Evolutionary conservation across 1,140 invertebrate species (phyloP).

Genomic region (Drosophila ambigua): DNA sequence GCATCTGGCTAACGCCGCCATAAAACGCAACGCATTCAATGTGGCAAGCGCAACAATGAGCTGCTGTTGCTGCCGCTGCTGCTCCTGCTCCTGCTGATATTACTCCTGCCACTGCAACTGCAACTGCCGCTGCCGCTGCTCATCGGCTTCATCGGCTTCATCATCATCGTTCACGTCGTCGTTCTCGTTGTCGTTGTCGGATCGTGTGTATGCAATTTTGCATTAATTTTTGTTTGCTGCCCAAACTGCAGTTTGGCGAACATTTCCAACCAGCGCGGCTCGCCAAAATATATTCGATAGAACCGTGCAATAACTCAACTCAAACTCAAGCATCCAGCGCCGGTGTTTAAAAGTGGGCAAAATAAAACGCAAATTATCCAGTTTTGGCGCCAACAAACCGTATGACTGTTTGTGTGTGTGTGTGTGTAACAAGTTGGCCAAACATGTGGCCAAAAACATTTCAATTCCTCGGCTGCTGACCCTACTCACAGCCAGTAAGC

Average conservation of each 20-base stretch:
- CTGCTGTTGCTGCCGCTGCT: constrained; percentile 48
- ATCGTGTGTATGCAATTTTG: constrained; percentile 80
- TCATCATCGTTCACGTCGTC: constrained; percentile 13
- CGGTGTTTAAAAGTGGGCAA: constrained; percentile 18
- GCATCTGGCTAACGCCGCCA: constrained; percentile 79
- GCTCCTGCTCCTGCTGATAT: constrained; percentile 10
- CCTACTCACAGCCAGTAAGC: not conserved
- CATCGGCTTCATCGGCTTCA: constrained; percentile 11
- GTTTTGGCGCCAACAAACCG: constrained; percentile 73
- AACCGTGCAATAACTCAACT: constrained; percentile 2
- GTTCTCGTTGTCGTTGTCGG: constrained; percentile 35
- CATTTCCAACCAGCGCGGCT: constrained; percentile 55
- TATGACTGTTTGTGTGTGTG: constrained; percentile 24
- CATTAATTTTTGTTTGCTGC: constrained; percentile 75
- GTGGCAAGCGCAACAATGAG: constrained; percentile 82
- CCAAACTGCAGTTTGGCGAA: constrained; percentile 70
- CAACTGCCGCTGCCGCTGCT: constrained; percentile 11
- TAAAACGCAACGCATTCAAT: constrained; percentile 81
- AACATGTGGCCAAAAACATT: constrained; percentile 14
- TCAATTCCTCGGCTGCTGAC: not conserved
- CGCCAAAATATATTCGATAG: constrained; percentile 15
- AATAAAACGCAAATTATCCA: constrained; percentile 38
- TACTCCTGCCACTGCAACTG: constrained; percentile 14
- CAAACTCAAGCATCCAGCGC: not conserved
- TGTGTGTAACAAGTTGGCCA: constrained; percentile 62